Evolutionary conservation across 2,113 vertebrate genomes (phyloP), one percentile per base, ranked within the genome.

Genomic region (Sceloporus tristichus): DNA sequence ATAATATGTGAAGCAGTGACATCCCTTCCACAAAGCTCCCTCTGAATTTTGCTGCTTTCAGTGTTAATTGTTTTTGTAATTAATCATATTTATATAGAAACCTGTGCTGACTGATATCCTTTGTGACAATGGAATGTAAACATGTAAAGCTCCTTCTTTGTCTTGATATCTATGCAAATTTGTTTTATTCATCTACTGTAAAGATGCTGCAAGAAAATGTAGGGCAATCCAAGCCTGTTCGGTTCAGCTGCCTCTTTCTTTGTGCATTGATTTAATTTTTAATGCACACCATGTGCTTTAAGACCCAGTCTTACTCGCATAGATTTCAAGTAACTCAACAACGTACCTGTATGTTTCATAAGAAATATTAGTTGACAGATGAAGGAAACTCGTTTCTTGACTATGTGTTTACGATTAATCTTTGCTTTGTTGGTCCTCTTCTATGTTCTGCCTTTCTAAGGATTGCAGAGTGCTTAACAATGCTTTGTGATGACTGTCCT

Each of bases 191-290:
- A 70, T 53, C 66, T 82, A 71, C 2, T 16, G 80, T 79, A 65
- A 82, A 86, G 82, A 85, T 3, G 1, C 34, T 27, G 3, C 48
- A 74, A 65, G 38, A 40, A 82, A 65, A 75, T 79, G 38, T n/a
- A 18, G 38, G 40, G 56, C 56, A 83, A 2, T 19, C 29, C 7
- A 29, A 68, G 54, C 13, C 29, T 23, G 34, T 74, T 54, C 73
- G 25, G 54, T 66, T 93, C 79, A 5, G 2, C 70, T 65, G 11
- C 29, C 1, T 5, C 89, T 85, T 78, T 27, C 29, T 62, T 91
- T 92, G 62, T 38, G 0, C 1, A 65, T 42, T 54, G 14, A 0
- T 19, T 90, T 73, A 21, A 29, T 84, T 27, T 84, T 84, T 84
- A 88, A 71, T 81, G 10, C 42, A 54, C 4, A 13, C 7, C 48